Base-by-base conservation (phyloP, 2,888 invertebrate genomes). In the Tortricodes alternella region DNA sequence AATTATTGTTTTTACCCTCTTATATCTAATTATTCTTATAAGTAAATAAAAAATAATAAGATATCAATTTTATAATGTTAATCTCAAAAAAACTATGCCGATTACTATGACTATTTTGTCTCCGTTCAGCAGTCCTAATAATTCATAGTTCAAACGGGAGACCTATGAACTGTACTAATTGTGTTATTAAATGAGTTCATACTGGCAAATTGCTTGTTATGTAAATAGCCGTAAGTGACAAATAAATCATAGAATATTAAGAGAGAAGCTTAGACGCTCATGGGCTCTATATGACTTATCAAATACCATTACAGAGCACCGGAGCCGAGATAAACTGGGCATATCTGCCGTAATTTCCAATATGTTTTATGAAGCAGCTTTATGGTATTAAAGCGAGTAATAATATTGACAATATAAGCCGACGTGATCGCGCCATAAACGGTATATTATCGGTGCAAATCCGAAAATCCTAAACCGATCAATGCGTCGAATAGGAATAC, bases 321-420 rank as follows among this genome's bases (percentile, higher is more conserved):
- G 65, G 50, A 61, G 62, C 62, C 67, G 64, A 67, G 72, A 77
- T 76, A 78, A 75, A 74, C 67, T 70, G 68, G 74, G 74, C 74
- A 67, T 78, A 81, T 74, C 74, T 71, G 68, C 72, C 72, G 79
- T 79, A 83, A 83, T 85, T 82, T 82, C 81, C 87, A 82, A 87
- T 88, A 87, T 88, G 80, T 86, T 86, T 86, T 88, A 87, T 82
- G 83, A 74, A 74, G 65, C 80, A 74, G 87, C 86, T 89, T 84
- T 86, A 84, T 86, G 87, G 89, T 85, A 88, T 88, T 87, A 87
- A 86, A 79, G 80, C 88, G 84, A 76, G 85, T 87, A 87, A 88
- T 89, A 88, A 86, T 87, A 88, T 88, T 86, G 88, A 85, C 88
- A 84, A 73, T 76, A 72, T 89, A 87, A 89, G 88, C 88, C 85